Conservation (phyloP, 2,113 vertebrate genomes). For the Nannobrachium achirus region DNA sequence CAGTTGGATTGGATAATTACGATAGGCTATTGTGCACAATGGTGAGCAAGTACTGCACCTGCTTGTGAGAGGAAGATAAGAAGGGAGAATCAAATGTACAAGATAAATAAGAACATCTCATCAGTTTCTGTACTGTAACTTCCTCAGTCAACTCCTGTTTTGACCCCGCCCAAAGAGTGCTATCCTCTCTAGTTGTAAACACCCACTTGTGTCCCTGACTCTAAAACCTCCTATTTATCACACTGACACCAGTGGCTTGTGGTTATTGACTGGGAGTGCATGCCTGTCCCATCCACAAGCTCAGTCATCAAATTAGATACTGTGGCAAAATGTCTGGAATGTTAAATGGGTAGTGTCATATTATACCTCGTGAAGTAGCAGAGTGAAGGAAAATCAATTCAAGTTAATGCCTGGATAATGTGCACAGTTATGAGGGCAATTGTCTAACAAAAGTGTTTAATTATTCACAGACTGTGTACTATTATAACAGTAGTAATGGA, state of each 20-base stretch:
- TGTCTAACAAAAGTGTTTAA: not conserved
- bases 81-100: not conserved
- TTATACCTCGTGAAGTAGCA: slow-evolving; percentile 35
- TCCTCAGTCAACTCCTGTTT: slow-evolving; percentile 47
- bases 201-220: slow-evolving; percentile 45
- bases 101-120: slow-evolving; percentile 6
- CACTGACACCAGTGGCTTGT: slow-evolving; percentile 60
- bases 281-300: slow-evolving; percentile 45
- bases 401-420: not conserved
- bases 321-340: slow-evolving; percentile 54
- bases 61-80: not conserved
- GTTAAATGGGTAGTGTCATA: slow-evolving; percentile 48
- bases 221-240: slow-evolving; percentile 67
- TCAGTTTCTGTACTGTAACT: slow-evolving; percentile 29
- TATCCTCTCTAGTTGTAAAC: slow-evolving; percentile 52
- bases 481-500: no score
- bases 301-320: slow-evolving; percentile 57
- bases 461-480: no score
- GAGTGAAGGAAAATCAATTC: slow-evolving; percentile 10
- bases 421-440: not conserved
- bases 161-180: slow-evolving; percentile 60
- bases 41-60: no score
- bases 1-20: slow-evolving; percentile 14
- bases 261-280: slow-evolving; percentile 66
- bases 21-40: no score